Conservation (phyloP, 2,797 vertebrate species). For the Catamblyrhynchus diadema region DNA sequence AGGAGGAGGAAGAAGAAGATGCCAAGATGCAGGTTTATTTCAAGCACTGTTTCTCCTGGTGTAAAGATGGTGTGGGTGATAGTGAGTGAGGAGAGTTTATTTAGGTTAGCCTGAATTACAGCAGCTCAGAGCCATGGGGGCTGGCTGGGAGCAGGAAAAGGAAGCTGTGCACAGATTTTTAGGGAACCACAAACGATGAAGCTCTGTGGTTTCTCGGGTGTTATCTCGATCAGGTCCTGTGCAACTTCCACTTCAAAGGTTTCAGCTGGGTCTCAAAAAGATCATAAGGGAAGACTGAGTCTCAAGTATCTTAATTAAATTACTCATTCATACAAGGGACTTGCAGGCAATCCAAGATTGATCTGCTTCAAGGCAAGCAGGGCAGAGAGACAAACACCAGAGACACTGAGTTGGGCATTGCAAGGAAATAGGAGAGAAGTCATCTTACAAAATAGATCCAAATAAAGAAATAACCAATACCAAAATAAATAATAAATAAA, state of each 20-base stretch:
- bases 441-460: neutral
- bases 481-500: neutral
- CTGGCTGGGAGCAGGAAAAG: neutral
- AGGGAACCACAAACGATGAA: constrained; percentile 15
- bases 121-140: neutral
- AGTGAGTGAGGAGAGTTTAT: neutral
- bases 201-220: neutral
- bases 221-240: constrained; percentile 30
- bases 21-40: neutral
- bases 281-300: constrained; percentile 27
- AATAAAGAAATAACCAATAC: neutral
- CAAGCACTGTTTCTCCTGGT: neutral
- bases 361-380: neutral
- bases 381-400: neutral
- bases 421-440: neutral
- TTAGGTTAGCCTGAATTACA: neutral
- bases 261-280: neutral
- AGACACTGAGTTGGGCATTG: rapidly evolving
- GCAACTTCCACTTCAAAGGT: constrained; percentile 49
- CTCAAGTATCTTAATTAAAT: constrained; percentile 36
- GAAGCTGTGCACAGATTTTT: constrained; percentile 28
- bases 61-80: neutral
- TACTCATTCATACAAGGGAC: constrained; percentile 10
- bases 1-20: neutral
- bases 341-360: neutral